phyloP scores from a whole-genome alignment of 2,113 vertebrate genomes.

The Catagonus wagneri region DNA sequence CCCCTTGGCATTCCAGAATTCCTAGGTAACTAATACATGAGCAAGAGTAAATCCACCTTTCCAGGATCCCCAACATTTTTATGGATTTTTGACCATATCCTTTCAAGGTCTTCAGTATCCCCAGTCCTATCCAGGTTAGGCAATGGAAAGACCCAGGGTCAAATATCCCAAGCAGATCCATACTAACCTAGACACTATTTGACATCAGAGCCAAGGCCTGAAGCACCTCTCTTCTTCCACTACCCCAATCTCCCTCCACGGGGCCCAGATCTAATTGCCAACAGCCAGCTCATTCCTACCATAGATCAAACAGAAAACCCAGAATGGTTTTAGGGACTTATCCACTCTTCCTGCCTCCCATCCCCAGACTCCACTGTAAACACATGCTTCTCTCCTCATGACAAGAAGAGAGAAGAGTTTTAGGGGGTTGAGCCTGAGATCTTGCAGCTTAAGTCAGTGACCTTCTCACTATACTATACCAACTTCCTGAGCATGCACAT shows the following conservation, averaged over 20 bases:
- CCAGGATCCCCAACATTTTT: background rate
- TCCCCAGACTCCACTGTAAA: background rate
- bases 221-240: background rate
- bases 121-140: background rate
- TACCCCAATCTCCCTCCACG: background rate
- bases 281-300: constrained; percentile 2
- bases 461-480: background rate
- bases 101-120: background rate
- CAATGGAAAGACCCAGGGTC: background rate
- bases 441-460: background rate
- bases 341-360: background rate
- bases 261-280: background rate
- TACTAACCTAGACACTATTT: background rate
- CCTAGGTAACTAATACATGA: background rate
- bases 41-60: background rate
- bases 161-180: background rate
- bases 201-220: background rate
- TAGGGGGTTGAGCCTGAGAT: background rate
- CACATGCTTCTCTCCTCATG: background rate
- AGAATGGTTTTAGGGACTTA: background rate
- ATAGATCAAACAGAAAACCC: constrained; percentile 5
- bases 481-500: background rate
- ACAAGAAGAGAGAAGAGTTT: background rate
- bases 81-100: background rate
- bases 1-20: background rate